Base-by-base conservation (phyloP, 1,140 invertebrate genomes). In the Drosophila bocqueti region DNA sequence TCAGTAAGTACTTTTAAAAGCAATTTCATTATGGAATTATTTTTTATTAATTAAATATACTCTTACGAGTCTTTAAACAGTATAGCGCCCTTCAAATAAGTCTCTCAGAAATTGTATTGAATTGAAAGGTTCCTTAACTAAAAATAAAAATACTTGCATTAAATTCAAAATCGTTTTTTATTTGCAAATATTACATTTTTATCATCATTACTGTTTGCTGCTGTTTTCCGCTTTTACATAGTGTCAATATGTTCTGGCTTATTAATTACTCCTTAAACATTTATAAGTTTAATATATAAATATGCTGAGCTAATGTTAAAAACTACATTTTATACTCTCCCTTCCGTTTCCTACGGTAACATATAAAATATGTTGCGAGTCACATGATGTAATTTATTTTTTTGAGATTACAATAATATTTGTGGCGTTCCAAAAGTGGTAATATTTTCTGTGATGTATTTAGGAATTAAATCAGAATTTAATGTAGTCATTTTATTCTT, bases 91-190 rank as follows among this genome's bases (percentile, higher is more conserved):
- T 24, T 24, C 24, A 24, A 24, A 24, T 0, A 24, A 24, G 24
- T 24, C 24, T 24, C 24, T 24, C 2, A 24, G 24, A 24, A 24
- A 24, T 24, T 24, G 24, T 24, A 24, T 24, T 24, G 24, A 24
- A 24, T 24, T 24, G 2, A 93, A 99, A 99, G 31, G 26, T 29
- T 29, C 26, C 26, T 29, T 6, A 29, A 29, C 26, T 6, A 5
- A 29, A 29, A 29, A 29, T 29, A 6, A 29, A 29, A 29, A 29
- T 18, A 43, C n/a, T 43, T 45, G 43, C 13, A 61, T 65, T 61
- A 45, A 61, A 62, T 65, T 65, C 40, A 62, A 65, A 45, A 18
- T 65, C 43, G 31, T 24, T 18, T 43, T 65, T 62, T 65, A 62
- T 65, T 65, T 65, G 31, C n/a, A 63, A 55, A 34, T 65, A 65